Base-by-base conservation (phyloP, 2,888 invertebrate genomes). In the Drosophila buzzatii region DNA sequence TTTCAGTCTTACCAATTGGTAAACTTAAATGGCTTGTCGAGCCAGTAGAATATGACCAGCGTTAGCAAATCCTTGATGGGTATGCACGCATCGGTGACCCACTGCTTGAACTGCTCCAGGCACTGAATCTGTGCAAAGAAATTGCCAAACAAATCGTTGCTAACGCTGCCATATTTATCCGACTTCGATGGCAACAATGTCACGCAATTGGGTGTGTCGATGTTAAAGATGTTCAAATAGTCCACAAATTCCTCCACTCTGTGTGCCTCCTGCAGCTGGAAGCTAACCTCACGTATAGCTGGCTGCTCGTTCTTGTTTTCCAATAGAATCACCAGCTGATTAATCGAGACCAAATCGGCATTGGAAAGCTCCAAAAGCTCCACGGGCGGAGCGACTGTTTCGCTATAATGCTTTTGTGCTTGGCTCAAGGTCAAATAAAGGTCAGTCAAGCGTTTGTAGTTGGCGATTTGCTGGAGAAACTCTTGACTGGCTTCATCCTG, bases 21-120 rank as follows among this genome's bases (percentile, higher is more conserved):
- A 56, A 92, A 93, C 10, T 61, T 70, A 85, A 96, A 93, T 0
- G 95, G 93, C 91, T 95, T 94, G 79, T 95, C 95, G 80, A 96
- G 94, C 95, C 97, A 95, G 89, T 95, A 96, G 81, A 94, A 93
- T 59, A 97, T 94, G n/a, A 96, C 92, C 67, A 97, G 93, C 79
- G 95, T 95, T 76, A 97, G 94, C 35, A 98, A 93, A 89, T 96
- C 95, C 82, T 95, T 94, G 44, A 96, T 87, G 2, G 90, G 85
- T 58, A 93, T 85, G 35, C 76, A 70, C 1, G 91, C 82, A 20
- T 82, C 57, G 18, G 64, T 44, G 3, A 85, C 89, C 72, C 89
- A 85, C 35, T 77, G 42, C 52, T 90, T 90, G 42, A 93, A 92
- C 55, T 92, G 89, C 57, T 94, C 93, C 39, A 95, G 89, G 56